A percentile compares a stretch with the other conserved stretches of the same genome.
phyloP scores from a whole-genome alignment of 2,113 vertebrate species.

The Rhineura floridana region DNA sequence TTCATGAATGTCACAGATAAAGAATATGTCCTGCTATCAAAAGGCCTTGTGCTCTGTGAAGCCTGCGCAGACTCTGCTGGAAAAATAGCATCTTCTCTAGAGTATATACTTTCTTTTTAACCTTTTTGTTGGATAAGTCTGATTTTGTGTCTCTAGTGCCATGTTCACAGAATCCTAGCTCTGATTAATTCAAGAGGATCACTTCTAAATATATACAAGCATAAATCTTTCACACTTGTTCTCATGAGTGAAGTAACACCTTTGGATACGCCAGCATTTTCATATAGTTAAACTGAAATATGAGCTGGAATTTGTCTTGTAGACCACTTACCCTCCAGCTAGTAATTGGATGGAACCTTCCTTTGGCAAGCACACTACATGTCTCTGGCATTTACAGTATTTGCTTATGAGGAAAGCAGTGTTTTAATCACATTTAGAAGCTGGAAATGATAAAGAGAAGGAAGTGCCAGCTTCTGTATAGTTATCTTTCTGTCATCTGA shows the following conservation, averaged over 20 bases:
- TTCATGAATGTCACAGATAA: conserved; percentile 28
- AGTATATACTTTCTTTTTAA: neutral
- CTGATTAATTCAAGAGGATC: neutral
- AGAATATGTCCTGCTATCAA: neutral
- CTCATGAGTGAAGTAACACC: neutral
- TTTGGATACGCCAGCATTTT: neutral
- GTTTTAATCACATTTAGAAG: conserved; percentile 10
- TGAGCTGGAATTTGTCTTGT: neutral
- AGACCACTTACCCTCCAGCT: neutral
- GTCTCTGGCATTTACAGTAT: conserved; percentile 4
- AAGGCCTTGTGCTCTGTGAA: neutral
- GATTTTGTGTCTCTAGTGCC: neutral
- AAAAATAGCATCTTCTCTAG: conserved; percentile 1
- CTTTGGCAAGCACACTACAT: neutral
- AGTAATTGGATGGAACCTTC: neutral
- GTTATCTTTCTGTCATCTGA: neutral
- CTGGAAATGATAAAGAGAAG: neutral
- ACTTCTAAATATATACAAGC: neutral
- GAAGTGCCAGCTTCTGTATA: neutral
- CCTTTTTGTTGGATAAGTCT: neutral
- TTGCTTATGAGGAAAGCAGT: conserved; percentile 5
- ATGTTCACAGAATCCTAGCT: neutral
- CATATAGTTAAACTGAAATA: neutral
- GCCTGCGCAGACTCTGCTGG: neutral
- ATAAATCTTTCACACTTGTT: neutral